Evolutionary conservation across 2,797 vertebrate species (phyloP).

Genomic region (Mormyrops attenuatus): DNA sequence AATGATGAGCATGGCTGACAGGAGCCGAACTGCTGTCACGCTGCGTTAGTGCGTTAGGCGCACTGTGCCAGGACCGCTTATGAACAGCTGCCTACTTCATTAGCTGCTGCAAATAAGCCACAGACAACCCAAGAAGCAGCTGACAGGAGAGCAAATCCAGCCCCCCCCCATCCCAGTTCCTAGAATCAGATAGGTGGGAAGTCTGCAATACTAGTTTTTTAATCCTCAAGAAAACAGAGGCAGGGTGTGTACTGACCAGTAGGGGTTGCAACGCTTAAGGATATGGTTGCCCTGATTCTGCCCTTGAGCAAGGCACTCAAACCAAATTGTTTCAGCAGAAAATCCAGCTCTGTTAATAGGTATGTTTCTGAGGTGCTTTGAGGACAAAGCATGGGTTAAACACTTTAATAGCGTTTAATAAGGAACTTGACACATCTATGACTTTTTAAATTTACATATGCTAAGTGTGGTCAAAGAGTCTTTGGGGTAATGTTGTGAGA

Average conservation of each 20-base stretch:
- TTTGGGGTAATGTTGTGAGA: background rate
- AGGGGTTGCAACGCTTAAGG: background rate
- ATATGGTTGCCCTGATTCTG: background rate
- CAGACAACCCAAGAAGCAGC: background rate
- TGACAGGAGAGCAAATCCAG: background rate
- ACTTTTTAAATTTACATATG: background rate
- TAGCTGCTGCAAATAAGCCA: constrained; percentile 29
- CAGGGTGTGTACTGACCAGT: background rate
- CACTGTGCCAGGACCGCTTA: constrained; percentile 20
- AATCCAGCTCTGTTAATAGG: background rate
- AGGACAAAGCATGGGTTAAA: background rate
- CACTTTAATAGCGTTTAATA: background rate
- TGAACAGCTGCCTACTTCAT: constrained; percentile 36
- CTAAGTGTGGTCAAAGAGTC: background rate
- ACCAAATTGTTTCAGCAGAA: background rate
- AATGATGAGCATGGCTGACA: background rate
- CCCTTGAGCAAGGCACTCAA: background rate
- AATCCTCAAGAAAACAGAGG: background rate
- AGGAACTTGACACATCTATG: background rate
- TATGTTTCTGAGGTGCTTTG: background rate
- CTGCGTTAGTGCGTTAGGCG: background rate
- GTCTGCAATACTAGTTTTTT: background rate
- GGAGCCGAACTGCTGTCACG: background rate
- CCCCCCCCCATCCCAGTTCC: background rate
- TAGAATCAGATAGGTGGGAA: background rate